These are phyloP conservation scores for Erannis defoliaria DNA, from an alignment of 2,888 invertebrate genomes.

Conservation along the genomic window DNA sequence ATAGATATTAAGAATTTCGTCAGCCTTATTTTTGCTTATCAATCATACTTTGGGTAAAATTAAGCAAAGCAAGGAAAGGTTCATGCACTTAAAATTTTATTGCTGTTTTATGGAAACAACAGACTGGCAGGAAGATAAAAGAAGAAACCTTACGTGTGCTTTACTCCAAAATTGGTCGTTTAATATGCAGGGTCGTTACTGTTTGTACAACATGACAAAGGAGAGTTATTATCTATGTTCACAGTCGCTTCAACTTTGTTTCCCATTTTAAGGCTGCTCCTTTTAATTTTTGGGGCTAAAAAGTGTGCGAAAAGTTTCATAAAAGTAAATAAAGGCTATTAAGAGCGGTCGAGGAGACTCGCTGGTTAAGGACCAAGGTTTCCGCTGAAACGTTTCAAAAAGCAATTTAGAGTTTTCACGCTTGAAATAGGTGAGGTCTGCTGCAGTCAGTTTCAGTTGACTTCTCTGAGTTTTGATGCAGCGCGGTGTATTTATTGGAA, in stretches of 20 bases:
- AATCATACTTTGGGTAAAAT: background rate
- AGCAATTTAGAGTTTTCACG: slow-evolving; percentile 56
- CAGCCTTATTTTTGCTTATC: background rate
- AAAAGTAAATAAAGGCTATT: slow-evolving; percentile 60
- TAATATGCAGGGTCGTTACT: slow-evolving; percentile 13
- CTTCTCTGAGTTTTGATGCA: slow-evolving; percentile 31
- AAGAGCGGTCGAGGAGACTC: slow-evolving; percentile 48
- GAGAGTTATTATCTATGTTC: slow-evolving; percentile 73
- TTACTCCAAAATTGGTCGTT: slow-evolving; percentile 10
- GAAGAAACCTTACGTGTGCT: slow-evolving; percentile 2
- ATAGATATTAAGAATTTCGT: too few relatives aligned
- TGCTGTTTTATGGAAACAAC: slow-evolving; percentile 4
- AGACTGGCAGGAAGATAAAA: slow-evolving; percentile 1
- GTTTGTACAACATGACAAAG: slow-evolving; percentile 36
- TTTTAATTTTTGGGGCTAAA: slow-evolving; percentile 62
- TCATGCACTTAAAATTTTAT: slow-evolving; percentile 11
- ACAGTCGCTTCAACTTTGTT: slow-evolving; percentile 66
- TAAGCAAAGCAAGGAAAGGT: slow-evolving; percentile 1
- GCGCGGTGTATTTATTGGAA: slow-evolving; percentile 5
- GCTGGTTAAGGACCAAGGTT: slow-evolving; percentile 44
- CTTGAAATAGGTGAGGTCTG: slow-evolving; percentile 50
- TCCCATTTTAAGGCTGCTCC: slow-evolving; percentile 58
- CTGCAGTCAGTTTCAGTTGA: slow-evolving; percentile 46
- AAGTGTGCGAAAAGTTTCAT: slow-evolving; percentile 55
- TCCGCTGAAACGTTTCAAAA: slow-evolving; percentile 50